Evolutionary conservation across 1,140 invertebrate genomes (phyloP), one percentile per base, ranked within the genome.

Genomic region (Pantala flavescens): DNA sequence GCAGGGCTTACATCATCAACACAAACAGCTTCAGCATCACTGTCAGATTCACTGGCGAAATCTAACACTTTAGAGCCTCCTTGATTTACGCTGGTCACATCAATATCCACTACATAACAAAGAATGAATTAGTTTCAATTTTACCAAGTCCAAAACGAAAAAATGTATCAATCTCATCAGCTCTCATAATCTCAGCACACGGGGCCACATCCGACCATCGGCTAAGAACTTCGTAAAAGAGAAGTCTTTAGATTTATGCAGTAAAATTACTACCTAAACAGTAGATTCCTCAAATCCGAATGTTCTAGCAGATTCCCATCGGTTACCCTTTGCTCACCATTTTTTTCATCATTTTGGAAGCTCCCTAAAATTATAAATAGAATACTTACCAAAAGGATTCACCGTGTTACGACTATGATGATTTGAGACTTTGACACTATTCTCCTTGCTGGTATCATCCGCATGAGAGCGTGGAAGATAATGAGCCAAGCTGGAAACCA

Each of bases 31-130:
- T 72, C 71, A 71, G 82, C 83, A 78, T 93, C 91, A 81, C 89
- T 90, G 72, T 91, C 88, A 19, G 88, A 89, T 28, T 91, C 91
- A 82, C 90, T 93, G 1, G 87, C 88, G 81, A 89, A 91, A 79
- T 91, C 89, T 72, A 91, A 80, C 71, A 90, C 85, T 75, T 87
- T 84, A 77, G 84, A 85, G 71, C 85, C 86, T 73, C 84, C 84
- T 10, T 84, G 80, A 77, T 85, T 87, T 9, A 88, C 81, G 77
- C 82, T 84, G n/a, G 82, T 80, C 21, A 88, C 86, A 79, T 88
- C 85, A 72, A 90, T 84, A 78, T 87, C 85, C 76, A 83, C 88
- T 84, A 81, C 76, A 84, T 82, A 81, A 77, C 9, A 36, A 36
- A 36, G 2, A 9, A 36, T 36, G 28, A 36, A 36, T 72, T 23